Percentiles rank a stretch among this genome's conserved stretches.
phyloP scores from a whole-genome alignment of 2,888 invertebrate species.

The Napeogenes inachia region DNA sequence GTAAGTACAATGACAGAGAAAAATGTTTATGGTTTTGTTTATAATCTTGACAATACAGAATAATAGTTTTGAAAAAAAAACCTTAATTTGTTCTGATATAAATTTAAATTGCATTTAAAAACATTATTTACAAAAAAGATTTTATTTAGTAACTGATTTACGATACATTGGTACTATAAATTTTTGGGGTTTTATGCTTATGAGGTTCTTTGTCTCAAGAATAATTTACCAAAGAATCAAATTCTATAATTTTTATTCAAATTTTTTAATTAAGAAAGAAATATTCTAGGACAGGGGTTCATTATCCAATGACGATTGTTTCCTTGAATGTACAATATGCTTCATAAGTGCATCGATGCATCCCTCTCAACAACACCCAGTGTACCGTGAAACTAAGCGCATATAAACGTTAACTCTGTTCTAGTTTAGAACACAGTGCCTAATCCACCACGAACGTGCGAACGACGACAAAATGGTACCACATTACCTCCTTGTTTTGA shows the following conservation, averaged over 20 bases:
- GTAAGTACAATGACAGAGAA: constrained; percentile 13
- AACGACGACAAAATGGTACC: constrained; percentile 74
- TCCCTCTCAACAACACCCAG: constrained; percentile 65
- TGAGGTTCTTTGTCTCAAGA: no score
- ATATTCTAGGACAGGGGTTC: background rate
- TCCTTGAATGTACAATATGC: constrained; percentile 43
- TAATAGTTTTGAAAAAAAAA: no score
- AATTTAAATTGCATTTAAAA: no score
- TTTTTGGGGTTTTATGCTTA: no score
- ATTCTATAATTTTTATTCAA: no score
- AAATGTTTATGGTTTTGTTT: background rate
- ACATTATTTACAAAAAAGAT: no score
- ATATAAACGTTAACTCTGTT: constrained; percentile 69
- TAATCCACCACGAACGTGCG: constrained; percentile 60
- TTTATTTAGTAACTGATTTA: no score
- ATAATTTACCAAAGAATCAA: no score
- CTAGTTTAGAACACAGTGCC: constrained; percentile 67
- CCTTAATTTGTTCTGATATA: no score
- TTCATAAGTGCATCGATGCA: constrained; percentile 70
- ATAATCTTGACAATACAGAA: no score
- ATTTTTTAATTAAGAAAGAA: no score
- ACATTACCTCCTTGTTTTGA: constrained; percentile 77
- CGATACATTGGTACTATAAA: no score
- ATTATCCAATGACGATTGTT: constrained; percentile 27
- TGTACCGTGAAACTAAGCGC: constrained; percentile 73